A percentile compares a stretch with the other conserved stretches of the same genome.
Evolutionary conservation across 2,888 invertebrate genomes (phyloP).

Genomic region (Bombyx huttoni): DNA sequence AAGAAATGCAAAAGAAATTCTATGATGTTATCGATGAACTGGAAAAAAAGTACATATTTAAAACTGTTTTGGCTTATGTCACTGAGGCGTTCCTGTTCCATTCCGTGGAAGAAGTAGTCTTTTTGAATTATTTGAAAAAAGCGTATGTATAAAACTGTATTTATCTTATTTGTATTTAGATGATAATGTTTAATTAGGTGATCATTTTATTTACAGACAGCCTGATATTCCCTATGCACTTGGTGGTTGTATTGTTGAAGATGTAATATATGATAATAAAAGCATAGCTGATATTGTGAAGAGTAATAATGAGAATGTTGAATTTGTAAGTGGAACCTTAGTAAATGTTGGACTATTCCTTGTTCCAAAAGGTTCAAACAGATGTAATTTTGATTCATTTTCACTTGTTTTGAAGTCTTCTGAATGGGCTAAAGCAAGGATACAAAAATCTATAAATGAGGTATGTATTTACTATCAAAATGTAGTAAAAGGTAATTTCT

Average conservation of each 20-base stretch:
- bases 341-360: constrained; percentile 52
- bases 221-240: constrained; percentile 53
- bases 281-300: constrained; percentile 37
- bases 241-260: constrained; percentile 60
- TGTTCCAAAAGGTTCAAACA: constrained; percentile 29
- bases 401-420: constrained; percentile 46
- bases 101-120: constrained; percentile 44
- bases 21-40: constrained; percentile 31
- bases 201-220: constrained; percentile 38
- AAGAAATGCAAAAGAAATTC: constrained; percentile 27
- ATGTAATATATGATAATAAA: constrained; percentile 29
- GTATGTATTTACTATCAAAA: constrained; percentile 7
- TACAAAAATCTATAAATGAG: constrained; percentile 44
- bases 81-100: constrained; percentile 53
- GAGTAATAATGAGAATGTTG: constrained; percentile 26
- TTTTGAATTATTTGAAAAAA: constrained; percentile 44
- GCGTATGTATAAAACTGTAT: constrained; percentile 35
- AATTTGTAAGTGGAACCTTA: constrained; percentile 42
- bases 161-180: constrained; percentile 1
- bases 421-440: constrained; percentile 43
- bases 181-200: neutral
- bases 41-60: constrained; percentile 34
- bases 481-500: no score
- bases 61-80: constrained; percentile 51
- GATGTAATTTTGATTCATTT: constrained; percentile 46